These are phyloP conservation scores for Hyaena hyaena DNA, from an alignment of 2,113 vertebrate species.

Conservation along the genomic window DNA sequence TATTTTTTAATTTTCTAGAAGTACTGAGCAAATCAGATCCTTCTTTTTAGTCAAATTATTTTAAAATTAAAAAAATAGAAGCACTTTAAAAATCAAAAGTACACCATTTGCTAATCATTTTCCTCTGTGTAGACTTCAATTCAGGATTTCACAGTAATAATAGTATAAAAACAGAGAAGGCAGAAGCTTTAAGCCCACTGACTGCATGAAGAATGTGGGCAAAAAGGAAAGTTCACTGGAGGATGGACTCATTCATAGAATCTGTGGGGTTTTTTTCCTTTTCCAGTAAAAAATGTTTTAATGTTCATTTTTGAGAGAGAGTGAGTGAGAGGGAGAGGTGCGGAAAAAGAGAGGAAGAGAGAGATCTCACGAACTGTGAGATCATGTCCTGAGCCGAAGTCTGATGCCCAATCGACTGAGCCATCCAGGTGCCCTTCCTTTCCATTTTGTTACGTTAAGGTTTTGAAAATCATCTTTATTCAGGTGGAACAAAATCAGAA, in stretches of 20 bases:
- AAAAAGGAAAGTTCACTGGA: background rate
- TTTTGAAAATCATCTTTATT: constrained; percentile 7
- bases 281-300: too few species aligned
- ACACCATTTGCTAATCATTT: background rate
- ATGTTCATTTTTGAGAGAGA: too few species aligned
- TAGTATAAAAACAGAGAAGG: background rate
- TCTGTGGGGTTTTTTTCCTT: background rate
- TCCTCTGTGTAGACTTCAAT: background rate
- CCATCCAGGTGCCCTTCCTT: background rate
- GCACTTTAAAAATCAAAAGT: constrained; percentile 15
- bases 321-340: too few species aligned
- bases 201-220: background rate
- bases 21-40: background rate
- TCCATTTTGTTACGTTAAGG: background rate
- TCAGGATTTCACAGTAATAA: background rate
- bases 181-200: background rate
- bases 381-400: too few species aligned
- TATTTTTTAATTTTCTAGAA: background rate
- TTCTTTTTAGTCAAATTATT: background rate
- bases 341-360: too few species aligned
- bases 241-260: background rate
- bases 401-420: too few species aligned
- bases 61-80: constrained; percentile 55
- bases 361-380: too few species aligned
- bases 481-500: background rate